Conservation (phyloP, 1,140 invertebrate species). For the Zelostemma sp. region DNA sequence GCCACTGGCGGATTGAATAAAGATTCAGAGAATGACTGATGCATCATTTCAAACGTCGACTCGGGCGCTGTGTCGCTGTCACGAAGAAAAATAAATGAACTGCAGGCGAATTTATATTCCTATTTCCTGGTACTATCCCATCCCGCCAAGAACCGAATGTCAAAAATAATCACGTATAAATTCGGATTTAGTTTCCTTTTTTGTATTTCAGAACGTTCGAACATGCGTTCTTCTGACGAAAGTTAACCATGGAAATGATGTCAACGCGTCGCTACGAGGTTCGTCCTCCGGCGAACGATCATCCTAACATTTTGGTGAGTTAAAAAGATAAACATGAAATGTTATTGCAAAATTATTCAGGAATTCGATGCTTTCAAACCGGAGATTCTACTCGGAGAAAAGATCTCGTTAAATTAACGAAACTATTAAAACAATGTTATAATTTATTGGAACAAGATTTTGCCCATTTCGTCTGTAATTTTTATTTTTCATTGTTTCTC, state of each 20-base stretch:
- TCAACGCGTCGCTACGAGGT: constrained; percentile 65
- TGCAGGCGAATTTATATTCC: neutral
- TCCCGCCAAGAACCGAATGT: neutral
- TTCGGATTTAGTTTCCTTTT: neutral
- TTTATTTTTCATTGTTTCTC: no score
- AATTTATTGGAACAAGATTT: no score
- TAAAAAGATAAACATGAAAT: neutral
- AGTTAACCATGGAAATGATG: constrained; percentile 64
- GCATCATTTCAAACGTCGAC: neutral
- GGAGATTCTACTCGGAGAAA: no score
- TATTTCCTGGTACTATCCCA: no score
- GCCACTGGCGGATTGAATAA: constrained; percentile 1
- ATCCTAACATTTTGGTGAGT: constrained; percentile 58
- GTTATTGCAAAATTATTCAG: no score
- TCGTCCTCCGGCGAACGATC: constrained; percentile 53
- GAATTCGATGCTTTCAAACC: no score
- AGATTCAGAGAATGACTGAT: neutral
- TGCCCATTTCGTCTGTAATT: no score
- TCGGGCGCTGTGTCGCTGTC: no score
- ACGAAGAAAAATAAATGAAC: no score
- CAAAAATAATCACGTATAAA: neutral
- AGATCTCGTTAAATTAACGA: no score
- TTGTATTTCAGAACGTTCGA: constrained; percentile 11
- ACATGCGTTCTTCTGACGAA: constrained; percentile 13
- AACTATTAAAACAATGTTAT: no score